Base-by-base conservation (phyloP, 2,888 invertebrate genomes). In the Allolobophora icterica region DNA sequence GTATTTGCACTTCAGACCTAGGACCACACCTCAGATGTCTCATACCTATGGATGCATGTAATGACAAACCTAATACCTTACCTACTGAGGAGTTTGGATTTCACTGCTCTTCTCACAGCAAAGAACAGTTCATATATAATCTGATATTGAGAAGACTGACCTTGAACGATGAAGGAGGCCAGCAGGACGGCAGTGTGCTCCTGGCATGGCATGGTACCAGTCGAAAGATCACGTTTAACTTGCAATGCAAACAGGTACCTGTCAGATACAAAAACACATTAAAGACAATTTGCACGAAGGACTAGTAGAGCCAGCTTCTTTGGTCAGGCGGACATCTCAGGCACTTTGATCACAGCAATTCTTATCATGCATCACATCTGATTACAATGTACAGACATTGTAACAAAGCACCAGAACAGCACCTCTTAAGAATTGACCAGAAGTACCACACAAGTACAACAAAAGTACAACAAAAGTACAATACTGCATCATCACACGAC, bases 131-230 rank as follows among this genome's bases (percentile, higher is more conserved):
- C 8, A 30, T n/a, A 17, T 17, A 42, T 52, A 71, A 71, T n/a
- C 30, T n/a, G 71, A 30, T 8, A 71, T n/a, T 71, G 17, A 71
- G 71, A 8, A n/a, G 30, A 71, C 71, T 42, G 33, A 97, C 97
- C 97, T 96, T 99, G 99, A 90, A 99, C 99, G 93, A 99, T 98
- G 95, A 99, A 99, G 94, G 99, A 99, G 93, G 99, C 99, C 97
- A 99, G 97, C 89, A 99, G 96, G 84, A 99, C 99, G 24, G 99
- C 98, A 1, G 99, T 99, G 96, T 99, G 99, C 96, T 99, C 99
- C 95, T 99, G 99, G 96, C 99, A 99, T 95, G 98, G 98, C 95
- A 99, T 97, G 94, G 97, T 97, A 89, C 99, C 99, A 92, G 97
- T 97, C 89, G 98, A 97, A 93, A 99, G 96, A 96, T 99, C 99